These are phyloP conservation scores for Tribolium castaneum DNA, from an alignment of 1,140 invertebrate species.

Conservation along the genomic window DNA sequence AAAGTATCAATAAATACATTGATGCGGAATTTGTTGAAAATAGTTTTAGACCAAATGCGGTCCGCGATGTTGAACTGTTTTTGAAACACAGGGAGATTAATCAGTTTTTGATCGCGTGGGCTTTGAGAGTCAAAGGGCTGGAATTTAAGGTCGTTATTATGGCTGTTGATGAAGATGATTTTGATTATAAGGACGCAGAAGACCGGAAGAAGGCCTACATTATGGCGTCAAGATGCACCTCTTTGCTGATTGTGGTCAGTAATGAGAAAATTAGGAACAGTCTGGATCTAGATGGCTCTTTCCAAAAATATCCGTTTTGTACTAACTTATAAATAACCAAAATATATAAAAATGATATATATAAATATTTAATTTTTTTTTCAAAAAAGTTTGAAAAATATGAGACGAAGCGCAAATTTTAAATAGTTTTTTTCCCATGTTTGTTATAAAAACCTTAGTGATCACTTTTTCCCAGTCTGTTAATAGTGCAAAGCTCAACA, in stretches of 20 bases:
- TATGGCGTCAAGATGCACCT: slow-evolving; percentile 62
- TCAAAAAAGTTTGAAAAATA: no score
- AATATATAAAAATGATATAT: no score
- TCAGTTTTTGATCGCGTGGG: slow-evolving; percentile 61
- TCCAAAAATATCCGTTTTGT: slow-evolving; percentile 7
- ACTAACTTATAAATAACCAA: background rate
- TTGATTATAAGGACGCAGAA: slow-evolving; percentile 59
- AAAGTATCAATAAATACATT: slow-evolving; percentile 59
- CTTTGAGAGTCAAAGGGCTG: slow-evolving; percentile 61
- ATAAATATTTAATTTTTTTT: no score
- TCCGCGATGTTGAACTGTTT: slow-evolving; percentile 60
- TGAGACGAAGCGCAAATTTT: no score
- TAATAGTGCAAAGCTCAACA: no score
- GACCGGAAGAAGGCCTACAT: slow-evolving; percentile 62
- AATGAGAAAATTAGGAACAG: slow-evolving; percentile 48
- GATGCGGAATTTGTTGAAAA: slow-evolving; percentile 59
- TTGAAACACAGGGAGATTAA: slow-evolving; percentile 54
- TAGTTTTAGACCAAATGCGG: slow-evolving; percentile 57
- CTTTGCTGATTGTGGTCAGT: slow-evolving; percentile 59
- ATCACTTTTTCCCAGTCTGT: no score
- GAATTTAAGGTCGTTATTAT: slow-evolving; percentile 63
- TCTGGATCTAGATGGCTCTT: background rate
- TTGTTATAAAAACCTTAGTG: no score
- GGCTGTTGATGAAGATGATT: slow-evolving; percentile 61
- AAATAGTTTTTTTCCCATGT: no score